These are phyloP conservation scores for Nyleta sp. DNA, from an alignment of 2,888 invertebrate genomes.

Conservation along the genomic window DNA sequence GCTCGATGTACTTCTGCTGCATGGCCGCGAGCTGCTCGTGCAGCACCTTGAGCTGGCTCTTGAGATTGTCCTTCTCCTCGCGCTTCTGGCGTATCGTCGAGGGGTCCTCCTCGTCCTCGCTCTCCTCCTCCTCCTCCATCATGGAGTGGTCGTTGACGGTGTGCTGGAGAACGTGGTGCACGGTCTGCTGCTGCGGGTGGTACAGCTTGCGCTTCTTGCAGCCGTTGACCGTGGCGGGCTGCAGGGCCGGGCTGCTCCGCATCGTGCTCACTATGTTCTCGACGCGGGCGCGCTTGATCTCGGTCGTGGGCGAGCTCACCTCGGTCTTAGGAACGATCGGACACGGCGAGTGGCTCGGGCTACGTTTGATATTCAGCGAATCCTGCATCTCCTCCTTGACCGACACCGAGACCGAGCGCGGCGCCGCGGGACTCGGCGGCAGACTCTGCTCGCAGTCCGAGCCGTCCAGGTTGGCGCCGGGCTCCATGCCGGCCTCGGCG, in stretches of 20 bases:
- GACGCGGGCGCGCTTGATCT: conserved; percentile 95
- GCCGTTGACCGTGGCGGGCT: conserved; percentile 90
- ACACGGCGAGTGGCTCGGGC: conserved; percentile 80
- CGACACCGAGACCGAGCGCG: conserved; percentile 79
- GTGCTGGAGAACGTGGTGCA: conserved; percentile 85
- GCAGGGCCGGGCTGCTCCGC: conserved; percentile 91
- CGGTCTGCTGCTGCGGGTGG: conserved; percentile 96
- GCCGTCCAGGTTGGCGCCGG: conserved; percentile 81
- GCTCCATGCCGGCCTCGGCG: conserved; percentile 85
- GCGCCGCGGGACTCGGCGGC: conserved; percentile 79
- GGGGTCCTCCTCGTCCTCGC: conserved; percentile 89
- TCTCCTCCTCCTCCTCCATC: conserved; percentile 88
- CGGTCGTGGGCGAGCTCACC: conserved; percentile 85
- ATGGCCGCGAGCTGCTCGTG: conserved; percentile 95
- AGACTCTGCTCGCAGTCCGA: conserved; percentile 81
- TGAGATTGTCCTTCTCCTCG: conserved; percentile 93
- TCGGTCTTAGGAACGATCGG: conserved; percentile 78
- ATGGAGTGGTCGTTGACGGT: conserved; percentile 83
- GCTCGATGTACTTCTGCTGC: conserved; percentile 94
- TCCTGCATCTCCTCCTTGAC: conserved; percentile 80
- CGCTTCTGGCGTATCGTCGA: conserved; percentile 92
- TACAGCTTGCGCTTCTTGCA: conserved; percentile 98
- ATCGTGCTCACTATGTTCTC: conserved; percentile 98
- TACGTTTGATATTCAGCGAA: conserved; percentile 77
- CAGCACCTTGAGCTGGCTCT: conserved; percentile 93